Conservation (phyloP, 2,797 vertebrate genomes). For the Mastacembelus armatus region DNA sequence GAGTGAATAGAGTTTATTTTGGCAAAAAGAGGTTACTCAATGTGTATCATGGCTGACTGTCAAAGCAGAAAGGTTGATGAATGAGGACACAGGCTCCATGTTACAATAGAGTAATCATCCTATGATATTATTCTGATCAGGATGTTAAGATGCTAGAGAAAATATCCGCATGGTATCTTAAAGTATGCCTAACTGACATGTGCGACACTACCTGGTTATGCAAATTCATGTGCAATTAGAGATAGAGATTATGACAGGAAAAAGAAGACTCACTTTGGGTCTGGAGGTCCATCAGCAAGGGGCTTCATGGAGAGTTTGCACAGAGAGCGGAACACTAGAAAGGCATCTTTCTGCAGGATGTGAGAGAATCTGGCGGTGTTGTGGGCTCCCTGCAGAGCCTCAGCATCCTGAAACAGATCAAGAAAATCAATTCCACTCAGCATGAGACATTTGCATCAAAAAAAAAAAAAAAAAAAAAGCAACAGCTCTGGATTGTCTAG, state of each 20-base stretch:
- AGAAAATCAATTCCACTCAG: not conserved
- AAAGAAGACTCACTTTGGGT: slow-evolving; percentile 89
- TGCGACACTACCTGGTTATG: not conserved
- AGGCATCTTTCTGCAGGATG: slow-evolving; percentile 96
- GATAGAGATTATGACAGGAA: not conserved
- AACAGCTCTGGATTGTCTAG: not conserved
- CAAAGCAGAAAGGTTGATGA: not conserved
- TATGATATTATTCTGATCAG: not conserved
- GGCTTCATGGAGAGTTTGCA: slow-evolving; percentile 99
- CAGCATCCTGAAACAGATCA: slow-evolving; percentile 85
- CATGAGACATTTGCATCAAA: not conserved
- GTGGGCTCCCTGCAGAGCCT: slow-evolving; percentile 85
- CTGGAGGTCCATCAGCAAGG: slow-evolving; percentile 94
- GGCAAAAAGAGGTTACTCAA: not conserved
- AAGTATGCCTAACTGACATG: not conserved
- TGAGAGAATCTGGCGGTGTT: slow-evolving; percentile 91
- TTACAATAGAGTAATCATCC: not conserved
- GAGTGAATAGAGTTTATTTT: not conserved
- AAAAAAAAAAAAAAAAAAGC: not conserved
- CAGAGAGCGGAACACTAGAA: slow-evolving; percentile 95
- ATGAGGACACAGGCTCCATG: not conserved
- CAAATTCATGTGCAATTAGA: not conserved
- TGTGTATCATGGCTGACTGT: not conserved
- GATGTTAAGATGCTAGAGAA: not conserved
- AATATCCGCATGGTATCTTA: not conserved